phyloP scores from a whole-genome alignment of 2,888 invertebrate genomes.

The Bibio marci region DNA sequence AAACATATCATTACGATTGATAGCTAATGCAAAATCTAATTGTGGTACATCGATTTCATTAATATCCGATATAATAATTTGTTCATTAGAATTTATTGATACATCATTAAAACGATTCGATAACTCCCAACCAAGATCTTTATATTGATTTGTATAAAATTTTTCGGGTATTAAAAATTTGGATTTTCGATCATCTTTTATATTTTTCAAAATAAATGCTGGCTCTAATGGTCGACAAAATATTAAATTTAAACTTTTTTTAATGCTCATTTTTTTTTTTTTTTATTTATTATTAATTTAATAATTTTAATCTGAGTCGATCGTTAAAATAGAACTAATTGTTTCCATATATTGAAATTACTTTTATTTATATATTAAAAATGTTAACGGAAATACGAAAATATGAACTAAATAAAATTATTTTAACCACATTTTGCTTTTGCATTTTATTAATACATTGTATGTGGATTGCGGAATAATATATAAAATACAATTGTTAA shows the following conservation, averaged over 20 bases:
- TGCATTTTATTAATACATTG: too few relatives aligned
- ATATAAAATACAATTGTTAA: too few relatives aligned
- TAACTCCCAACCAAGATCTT: slow-evolving; percentile 17
- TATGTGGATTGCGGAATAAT: too few relatives aligned
- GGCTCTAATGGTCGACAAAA: neutral
- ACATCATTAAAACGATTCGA: slow-evolving; percentile 34
- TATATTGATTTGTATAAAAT: neutral
- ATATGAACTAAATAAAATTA: too few relatives aligned
- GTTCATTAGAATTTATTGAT: slow-evolving; percentile 13
- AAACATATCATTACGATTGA: slow-evolving; percentile 26
- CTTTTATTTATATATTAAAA: too few relatives aligned
- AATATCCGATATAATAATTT: slow-evolving; percentile 26
- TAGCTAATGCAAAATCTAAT: slow-evolving; percentile 1
- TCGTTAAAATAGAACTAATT: too few relatives aligned
- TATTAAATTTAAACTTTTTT: neutral
- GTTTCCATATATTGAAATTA: too few relatives aligned
- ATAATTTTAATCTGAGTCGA: too few relatives aligned
- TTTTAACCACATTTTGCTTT: too few relatives aligned
- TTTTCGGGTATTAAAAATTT: neutral
- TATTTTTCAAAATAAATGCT: neutral
- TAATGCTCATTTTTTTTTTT: neutral
- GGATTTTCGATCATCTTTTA: neutral
- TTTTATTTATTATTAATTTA: too few relatives aligned
- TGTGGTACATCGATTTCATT: slow-evolving; percentile 32
- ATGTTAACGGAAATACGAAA: too few relatives aligned